phyloP scores from a whole-genome alignment of 1,140 invertebrate genomes.

The Eriocheir sinensis region DNA sequence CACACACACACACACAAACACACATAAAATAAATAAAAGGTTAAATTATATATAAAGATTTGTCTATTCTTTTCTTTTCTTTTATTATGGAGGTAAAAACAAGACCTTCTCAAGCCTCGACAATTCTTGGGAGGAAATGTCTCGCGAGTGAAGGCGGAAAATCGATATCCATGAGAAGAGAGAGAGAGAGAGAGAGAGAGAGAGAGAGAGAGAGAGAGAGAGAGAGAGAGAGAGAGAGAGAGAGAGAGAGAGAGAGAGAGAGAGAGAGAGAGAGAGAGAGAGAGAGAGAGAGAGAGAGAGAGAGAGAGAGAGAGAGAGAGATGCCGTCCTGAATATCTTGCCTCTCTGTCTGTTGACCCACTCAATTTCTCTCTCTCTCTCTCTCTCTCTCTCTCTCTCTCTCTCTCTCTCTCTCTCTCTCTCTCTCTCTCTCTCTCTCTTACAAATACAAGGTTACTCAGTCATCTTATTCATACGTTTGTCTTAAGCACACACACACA shows the following conservation, averaged over 20 bases:
- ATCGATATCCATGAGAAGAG: background rate
- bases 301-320: too few relatives aligned
- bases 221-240: constrained; percentile 4
- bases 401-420: background rate
- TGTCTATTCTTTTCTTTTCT: too few relatives aligned
- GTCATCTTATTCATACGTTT: too few relatives aligned
- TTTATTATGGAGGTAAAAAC: background rate
- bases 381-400: background rate
- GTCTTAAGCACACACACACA: too few relatives aligned
- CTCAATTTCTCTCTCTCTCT: background rate
- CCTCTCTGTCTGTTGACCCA: background rate
- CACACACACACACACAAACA: too few relatives aligned
- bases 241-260: background rate
- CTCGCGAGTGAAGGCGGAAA: background rate
- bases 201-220: constrained; percentile 4
- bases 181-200: background rate
- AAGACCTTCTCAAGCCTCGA: background rate
- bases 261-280: too few relatives aligned
- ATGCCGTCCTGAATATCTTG: background rate
- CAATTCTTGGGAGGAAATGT: background rate
- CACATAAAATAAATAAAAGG: too few relatives aligned
- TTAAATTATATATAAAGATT: too few relatives aligned
- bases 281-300: too few relatives aligned
- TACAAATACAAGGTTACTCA: too few relatives aligned
- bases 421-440: background rate